A percentile compares a stretch with the other conserved stretches of the same genome.
Evolutionary conservation across 1,140 invertebrate species (phyloP).

Genomic region (Zaprionus capensis): DNA sequence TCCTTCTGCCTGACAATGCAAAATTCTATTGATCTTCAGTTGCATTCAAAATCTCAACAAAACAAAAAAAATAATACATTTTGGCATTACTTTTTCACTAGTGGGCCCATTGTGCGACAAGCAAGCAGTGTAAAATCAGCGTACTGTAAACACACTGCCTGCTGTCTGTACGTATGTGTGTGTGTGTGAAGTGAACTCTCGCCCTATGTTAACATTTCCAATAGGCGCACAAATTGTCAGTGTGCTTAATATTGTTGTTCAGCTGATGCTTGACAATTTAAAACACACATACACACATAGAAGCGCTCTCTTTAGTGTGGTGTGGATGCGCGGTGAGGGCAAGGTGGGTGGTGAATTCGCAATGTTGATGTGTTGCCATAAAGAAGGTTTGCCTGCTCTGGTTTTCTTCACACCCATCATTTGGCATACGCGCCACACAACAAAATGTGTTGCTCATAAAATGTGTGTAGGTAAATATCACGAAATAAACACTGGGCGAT

Average conservation of each 20-base stretch:
- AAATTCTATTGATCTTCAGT: too few relatives aligned
- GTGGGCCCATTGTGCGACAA: neutral
- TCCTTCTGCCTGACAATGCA: too few relatives aligned
- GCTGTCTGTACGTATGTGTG: neutral
- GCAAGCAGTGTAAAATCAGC: neutral
- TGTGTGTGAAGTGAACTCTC: conserved; percentile 1
- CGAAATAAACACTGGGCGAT: conserved; percentile 5
- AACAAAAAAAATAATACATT: too few relatives aligned
- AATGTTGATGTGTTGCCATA: conserved; percentile 10
- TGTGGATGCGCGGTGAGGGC: neutral
- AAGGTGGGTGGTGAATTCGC: conserved; percentile 31
- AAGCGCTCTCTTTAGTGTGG: neutral
- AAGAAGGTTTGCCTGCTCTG: conserved; percentile 52
- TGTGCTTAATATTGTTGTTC: conserved; percentile 7
- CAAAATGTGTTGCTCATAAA: conserved; percentile 75
- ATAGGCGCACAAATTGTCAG: conserved; percentile 7
- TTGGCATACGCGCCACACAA: conserved; percentile 79
- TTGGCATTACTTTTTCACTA: too few relatives aligned
- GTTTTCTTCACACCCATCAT: conserved; percentile 69
- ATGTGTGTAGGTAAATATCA: conserved; percentile 62
- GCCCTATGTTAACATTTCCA: conserved; percentile 5
- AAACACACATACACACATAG: conserved; percentile 6
- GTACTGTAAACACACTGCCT: neutral
- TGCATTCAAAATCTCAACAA: neutral
- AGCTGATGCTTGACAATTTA: neutral